Conservation (phyloP, 2,113 vertebrate species). For the Patagioenas fasciata region DNA sequence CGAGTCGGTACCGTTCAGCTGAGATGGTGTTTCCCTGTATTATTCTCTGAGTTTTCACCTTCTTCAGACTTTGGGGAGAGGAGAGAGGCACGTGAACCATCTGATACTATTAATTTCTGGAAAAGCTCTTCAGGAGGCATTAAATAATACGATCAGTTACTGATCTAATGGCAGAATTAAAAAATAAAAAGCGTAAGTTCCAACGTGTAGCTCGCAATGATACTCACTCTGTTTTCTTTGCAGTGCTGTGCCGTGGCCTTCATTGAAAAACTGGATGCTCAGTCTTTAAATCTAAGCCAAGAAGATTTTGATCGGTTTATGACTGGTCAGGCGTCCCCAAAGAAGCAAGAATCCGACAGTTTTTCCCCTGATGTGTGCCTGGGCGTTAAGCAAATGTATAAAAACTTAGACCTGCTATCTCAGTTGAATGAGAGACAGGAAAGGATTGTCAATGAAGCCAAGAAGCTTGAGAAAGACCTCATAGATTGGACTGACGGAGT, state of each 20-base stretch:
- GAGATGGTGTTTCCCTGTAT: background rate
- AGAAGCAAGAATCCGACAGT: slow-evolving; percentile 77
- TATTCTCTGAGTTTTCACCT: accelerated
- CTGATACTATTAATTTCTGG: background rate
- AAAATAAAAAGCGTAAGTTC: accelerated
- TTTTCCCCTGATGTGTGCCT: slow-evolving; percentile 79
- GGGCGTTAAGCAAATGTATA: slow-evolving; percentile 85
- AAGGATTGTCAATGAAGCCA: slow-evolving; percentile 82
- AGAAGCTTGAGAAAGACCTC: slow-evolving; percentile 88
- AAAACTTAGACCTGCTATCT: slow-evolving; percentile 88
- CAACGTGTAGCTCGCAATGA: background rate
- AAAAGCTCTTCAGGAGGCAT: background rate
- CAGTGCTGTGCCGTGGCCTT: slow-evolving; percentile 97
- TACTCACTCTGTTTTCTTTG: background rate
- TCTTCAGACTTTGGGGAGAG: background rate
- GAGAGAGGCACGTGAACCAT: background rate
- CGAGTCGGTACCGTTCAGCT: background rate
- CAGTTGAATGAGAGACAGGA: slow-evolving; percentile 86
- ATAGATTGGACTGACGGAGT: slow-evolving; percentile 88
- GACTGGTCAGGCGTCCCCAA: slow-evolving; percentile 89
- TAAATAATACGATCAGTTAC: background rate
- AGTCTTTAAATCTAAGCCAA: slow-evolving; percentile 91
- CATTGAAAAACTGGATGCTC: slow-evolving; percentile 96
- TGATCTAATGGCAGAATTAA: background rate
- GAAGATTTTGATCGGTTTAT: slow-evolving; percentile 97